Evolutionary conservation across 1,140 invertebrate genomes (phyloP), one percentile per base, ranked within the genome.

Genomic region (Copidosoma floridanum): DNA sequence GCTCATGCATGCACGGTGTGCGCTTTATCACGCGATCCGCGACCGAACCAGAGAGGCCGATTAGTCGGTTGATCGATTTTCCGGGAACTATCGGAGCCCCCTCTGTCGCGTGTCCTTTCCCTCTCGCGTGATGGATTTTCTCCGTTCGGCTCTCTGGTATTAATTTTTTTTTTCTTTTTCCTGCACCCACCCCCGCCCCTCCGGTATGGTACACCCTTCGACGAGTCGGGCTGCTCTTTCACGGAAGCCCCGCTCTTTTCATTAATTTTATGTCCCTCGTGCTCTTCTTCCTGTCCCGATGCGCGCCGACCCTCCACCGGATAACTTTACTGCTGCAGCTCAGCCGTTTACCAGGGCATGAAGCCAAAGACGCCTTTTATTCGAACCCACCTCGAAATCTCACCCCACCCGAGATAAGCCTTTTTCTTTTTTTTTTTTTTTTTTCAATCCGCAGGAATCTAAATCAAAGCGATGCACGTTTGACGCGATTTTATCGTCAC

Each of bases 71-170:
- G 29, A 54, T 54, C 50, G 57, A 60, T 60, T 54, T 47, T 40
- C 32, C 57, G 3, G 11, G 50, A 47, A 60, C 27, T 23, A 21
- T 35, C 37, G 40, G 14, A 6, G 40, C 6, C 12, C 16, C 10
- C 18, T 20, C 18, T 52, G 46, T 51, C 57, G 47, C 57, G 46
- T 58, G 48, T 63, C 57, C 62, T 64, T 57, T 60, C 61, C 62
- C 56, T 11, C 37, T 59, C 47, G 57, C 55, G 46, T 51, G 47
- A 58, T 38, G 43, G 20, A 58, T 58, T 58, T 41, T 43, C 38
- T 32, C n/a, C n/a, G n/a, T n/a, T n/a, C n/a, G n/a, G n/a, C n/a
- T n/a, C n/a, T n/a, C n/a, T n/a, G n/a, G n/a, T n/a, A n/a, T n/a
- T n/a, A n/a, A n/a, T n/a, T n/a, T n/a, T n/a, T n/a, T n/a, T n/a